A percentile compares a stretch with the other conserved stretches of the same genome.
phyloP scores from a whole-genome alignment of 2,888 invertebrate genomes.

The Alentia gelatinosa region DNA sequence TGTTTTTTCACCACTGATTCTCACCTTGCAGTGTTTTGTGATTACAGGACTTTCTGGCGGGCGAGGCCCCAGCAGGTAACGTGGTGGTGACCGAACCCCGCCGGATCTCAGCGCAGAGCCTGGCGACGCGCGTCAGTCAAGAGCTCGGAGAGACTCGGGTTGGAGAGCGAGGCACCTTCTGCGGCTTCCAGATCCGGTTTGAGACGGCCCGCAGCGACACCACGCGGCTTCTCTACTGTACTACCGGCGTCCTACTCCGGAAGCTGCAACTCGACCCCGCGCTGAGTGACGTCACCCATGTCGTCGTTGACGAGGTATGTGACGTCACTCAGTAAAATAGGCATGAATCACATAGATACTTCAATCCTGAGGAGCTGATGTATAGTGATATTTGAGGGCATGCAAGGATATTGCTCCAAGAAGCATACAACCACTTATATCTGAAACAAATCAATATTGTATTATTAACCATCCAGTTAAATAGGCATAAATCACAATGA shows the following conservation, averaged over 20 bases:
- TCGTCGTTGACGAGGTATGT: slow-evolving; percentile 78
- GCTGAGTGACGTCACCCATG: slow-evolving; percentile 73
- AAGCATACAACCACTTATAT: too few species aligned
- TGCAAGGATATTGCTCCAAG: too few species aligned
- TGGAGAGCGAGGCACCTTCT: slow-evolving; percentile 68
- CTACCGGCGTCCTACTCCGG: slow-evolving; percentile 92
- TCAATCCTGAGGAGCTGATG: too few species aligned
- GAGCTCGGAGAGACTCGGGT: slow-evolving; percentile 73
- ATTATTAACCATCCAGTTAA: too few species aligned
- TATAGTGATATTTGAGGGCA: too few species aligned
- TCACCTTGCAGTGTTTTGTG: too few species aligned
- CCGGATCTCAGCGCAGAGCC: slow-evolving; percentile 76
- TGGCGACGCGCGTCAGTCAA: slow-evolving; percentile 75
- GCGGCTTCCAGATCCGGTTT: slow-evolving; percentile 74
- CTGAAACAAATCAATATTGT: too few species aligned
- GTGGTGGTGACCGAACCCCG: slow-evolving; percentile 78
- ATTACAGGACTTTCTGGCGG: neutral
- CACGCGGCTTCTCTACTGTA: slow-evolving; percentile 86
- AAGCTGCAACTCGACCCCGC: slow-evolving; percentile 86
- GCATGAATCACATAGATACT: too few species aligned
- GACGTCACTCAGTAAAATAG: too few species aligned
- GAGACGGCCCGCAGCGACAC: slow-evolving; percentile 72
- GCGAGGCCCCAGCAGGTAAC: slow-evolving; percentile 62
- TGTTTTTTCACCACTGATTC: too few species aligned
- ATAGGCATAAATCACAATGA: too few species aligned